phyloP scores from a whole-genome alignment of 2,888 invertebrate species.

The Lacanobia oleracea region DNA sequence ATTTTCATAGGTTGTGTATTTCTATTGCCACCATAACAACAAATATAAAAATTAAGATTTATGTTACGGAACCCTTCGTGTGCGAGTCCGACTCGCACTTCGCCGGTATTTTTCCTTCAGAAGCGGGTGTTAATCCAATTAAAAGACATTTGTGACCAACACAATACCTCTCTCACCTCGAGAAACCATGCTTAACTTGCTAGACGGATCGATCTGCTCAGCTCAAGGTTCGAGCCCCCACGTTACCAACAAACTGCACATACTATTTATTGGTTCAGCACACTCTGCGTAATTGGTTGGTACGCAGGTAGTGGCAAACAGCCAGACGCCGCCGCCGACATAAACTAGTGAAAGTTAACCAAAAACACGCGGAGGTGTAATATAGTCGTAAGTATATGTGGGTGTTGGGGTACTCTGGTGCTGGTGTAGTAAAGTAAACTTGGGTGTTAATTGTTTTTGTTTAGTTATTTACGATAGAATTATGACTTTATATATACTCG shows the following conservation, averaged over 20 bases:
- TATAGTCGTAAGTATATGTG: background rate
- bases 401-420: background rate
- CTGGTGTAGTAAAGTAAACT: background rate
- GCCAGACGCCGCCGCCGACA: slow-evolving; percentile 48
- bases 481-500: background rate
- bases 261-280: slow-evolving; percentile 58
- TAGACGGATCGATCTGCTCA: slow-evolving; percentile 46
- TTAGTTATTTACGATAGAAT: background rate
- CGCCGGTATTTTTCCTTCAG: too few species aligned
- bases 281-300: slow-evolving; percentile 60
- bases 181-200: slow-evolving; percentile 9
- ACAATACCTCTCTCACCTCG: background rate
- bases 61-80: too few species aligned
- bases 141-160: background rate
- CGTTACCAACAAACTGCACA: slow-evolving; percentile 41
- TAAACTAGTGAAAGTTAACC: slow-evolving; percentile 59
- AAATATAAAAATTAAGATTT: too few species aligned
- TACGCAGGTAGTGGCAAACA: slow-evolving; percentile 53
- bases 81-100: too few species aligned
- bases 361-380: slow-evolving; percentile 33
- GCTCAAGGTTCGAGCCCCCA: slow-evolving; percentile 24
- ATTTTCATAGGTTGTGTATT: too few species aligned
- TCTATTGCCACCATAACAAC: too few species aligned
- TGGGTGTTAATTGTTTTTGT: background rate
- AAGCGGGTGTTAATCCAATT: background rate